phyloP scores from a whole-genome alignment of 2,113 vertebrate genomes.

The human region GRCh38 chr16:80065001-80065500 shows the following conservation, averaged over 20 bases:
- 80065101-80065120: background rate
- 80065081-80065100: rapidly evolving
- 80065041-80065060: background rate
- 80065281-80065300: background rate
- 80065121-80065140: background rate
- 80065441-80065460: background rate
- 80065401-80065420: background rate
- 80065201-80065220: background rate
- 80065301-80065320: background rate
- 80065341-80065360: background rate
- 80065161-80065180: background rate
- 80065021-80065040: background rate
- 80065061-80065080: background rate
- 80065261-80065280: background rate
- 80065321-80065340: background rate
- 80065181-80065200: background rate
- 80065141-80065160: background rate
- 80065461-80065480: background rate
- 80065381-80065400: background rate
- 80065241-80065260: background rate
- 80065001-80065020: background rate
- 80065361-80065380: background rate
- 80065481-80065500: background rate
- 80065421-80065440: background rate
- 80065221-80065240: background rate